These are phyloP conservation scores for Manduca sexta DNA, from an alignment of 1,140 invertebrate species.

Conservation along the genomic window DNA sequence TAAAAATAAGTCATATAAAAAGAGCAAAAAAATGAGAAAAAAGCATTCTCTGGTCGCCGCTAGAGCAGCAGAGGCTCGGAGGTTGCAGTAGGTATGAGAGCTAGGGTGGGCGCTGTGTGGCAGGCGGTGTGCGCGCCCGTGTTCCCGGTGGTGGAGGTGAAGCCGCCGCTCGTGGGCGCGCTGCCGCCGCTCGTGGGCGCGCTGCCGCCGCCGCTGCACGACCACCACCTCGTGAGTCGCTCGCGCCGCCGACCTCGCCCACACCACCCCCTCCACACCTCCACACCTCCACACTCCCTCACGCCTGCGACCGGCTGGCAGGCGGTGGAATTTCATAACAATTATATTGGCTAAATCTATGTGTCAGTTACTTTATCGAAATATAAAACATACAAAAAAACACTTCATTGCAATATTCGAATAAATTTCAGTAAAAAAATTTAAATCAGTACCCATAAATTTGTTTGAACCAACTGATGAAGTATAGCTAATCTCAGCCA, in stretches of 20 bases:
- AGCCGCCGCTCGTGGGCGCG: conserved; percentile 84
- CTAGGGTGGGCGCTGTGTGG: conserved; percentile 27
- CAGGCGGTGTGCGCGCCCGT: conserved; percentile 76
- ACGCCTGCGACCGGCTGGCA: conserved; percentile 60
- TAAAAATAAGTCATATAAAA: too few species aligned
- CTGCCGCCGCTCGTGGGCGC: conserved; percentile 81
- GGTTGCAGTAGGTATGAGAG: conserved; percentile 4
- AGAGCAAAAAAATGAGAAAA: too few species aligned
- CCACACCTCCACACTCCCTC: not conserved
- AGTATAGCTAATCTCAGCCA: too few species aligned
- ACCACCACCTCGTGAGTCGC: conserved; percentile 66
- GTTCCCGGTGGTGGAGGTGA: conserved; percentile 84
- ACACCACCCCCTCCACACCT: conserved; percentile 32
- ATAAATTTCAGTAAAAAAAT: too few species aligned
- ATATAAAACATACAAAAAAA: too few species aligned
- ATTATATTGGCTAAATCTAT: too few species aligned
- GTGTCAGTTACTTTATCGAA: too few species aligned
- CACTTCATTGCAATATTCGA: too few species aligned
- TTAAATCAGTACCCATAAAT: too few species aligned
- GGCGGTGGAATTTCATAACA: conserved; percentile 71
- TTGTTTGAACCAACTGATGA: too few species aligned
- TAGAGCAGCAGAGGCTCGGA: not conserved
- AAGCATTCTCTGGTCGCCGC: not conserved
- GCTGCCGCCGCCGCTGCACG: conserved; percentile 67
- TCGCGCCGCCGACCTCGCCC: conserved; percentile 20